These are phyloP conservation scores for Heterohyrax brucei DNA, from an alignment of 2,797 vertebrate species.

Conservation along the genomic window DNA sequence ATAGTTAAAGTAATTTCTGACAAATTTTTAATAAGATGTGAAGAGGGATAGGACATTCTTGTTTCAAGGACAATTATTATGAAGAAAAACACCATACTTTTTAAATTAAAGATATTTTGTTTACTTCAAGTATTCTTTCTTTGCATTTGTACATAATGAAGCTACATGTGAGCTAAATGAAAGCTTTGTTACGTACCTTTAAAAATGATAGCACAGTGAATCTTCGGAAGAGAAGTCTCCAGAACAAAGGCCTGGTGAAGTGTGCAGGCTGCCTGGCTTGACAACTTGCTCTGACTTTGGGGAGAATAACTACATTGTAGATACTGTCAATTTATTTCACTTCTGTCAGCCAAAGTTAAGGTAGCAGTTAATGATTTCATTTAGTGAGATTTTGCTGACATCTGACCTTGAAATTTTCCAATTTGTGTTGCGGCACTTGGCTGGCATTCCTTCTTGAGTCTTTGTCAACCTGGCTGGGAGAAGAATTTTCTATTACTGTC, in stretches of 20 bases:
- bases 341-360: slow-evolving; percentile 35
- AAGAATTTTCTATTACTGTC: slow-evolving; percentile 61
- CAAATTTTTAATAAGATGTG: neutral
- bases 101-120: neutral
- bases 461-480: slow-evolving; percentile 49
- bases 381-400: slow-evolving; percentile 5
- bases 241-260: too few relatives aligned
- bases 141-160: neutral
- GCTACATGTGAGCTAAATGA: neutral
- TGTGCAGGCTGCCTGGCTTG: rapidly evolving
- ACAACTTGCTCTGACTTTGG: neutral
- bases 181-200: neutral
- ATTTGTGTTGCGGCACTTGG: neutral
- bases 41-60: neutral
- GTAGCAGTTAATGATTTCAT: slow-evolving; percentile 39
- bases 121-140: neutral
- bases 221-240: neutral
- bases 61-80: neutral
- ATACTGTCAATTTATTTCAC: neutral
- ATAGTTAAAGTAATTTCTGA: neutral
- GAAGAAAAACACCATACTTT: neutral
- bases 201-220: neutral
- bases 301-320: neutral
- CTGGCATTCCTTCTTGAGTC: neutral
- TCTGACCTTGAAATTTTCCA: slow-evolving; percentile 76